These are phyloP conservation scores for Cathartes aura DNA, from an alignment of 2,113 vertebrate species.

Conservation along the genomic window DNA sequence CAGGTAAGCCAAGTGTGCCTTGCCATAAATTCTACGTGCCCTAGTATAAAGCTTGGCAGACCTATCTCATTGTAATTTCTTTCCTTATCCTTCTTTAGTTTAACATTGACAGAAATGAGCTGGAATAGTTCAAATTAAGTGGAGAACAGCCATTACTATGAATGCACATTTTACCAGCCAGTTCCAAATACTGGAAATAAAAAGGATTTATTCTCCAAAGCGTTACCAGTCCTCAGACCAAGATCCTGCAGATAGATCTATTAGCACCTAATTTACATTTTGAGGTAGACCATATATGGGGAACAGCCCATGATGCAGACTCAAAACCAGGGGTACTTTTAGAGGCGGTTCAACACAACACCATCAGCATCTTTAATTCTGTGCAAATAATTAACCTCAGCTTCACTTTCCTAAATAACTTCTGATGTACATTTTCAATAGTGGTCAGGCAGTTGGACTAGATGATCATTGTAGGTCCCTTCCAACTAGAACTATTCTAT, in stretches of 20 bases:
- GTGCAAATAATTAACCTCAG: background rate
- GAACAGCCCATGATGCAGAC: background rate
- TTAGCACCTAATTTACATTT: background rate
- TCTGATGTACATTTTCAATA: background rate
- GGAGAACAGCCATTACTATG: background rate
- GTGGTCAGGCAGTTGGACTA: background rate
- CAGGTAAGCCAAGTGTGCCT: background rate
- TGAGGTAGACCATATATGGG: background rate
- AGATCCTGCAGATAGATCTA: background rate
- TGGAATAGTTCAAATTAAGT: background rate
- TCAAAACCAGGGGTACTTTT: background rate
- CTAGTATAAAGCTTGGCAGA: background rate
- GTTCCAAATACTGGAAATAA: background rate
- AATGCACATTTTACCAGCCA: background rate
- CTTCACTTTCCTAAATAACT: background rate
- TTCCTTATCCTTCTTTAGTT: conserved; percentile 19
- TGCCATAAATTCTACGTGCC: background rate
- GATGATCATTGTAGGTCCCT: background rate
- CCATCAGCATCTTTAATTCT: background rate
- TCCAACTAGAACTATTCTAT: background rate
- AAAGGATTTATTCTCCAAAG: background rate
- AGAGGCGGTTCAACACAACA: background rate
- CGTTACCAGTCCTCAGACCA: background rate
- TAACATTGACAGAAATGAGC: background rate
- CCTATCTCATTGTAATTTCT: conserved; percentile 2